Evolutionary conservation across 2,113 vertebrate species (phyloP).

Genomic region (Poeciliopsis prolifica): DNA sequence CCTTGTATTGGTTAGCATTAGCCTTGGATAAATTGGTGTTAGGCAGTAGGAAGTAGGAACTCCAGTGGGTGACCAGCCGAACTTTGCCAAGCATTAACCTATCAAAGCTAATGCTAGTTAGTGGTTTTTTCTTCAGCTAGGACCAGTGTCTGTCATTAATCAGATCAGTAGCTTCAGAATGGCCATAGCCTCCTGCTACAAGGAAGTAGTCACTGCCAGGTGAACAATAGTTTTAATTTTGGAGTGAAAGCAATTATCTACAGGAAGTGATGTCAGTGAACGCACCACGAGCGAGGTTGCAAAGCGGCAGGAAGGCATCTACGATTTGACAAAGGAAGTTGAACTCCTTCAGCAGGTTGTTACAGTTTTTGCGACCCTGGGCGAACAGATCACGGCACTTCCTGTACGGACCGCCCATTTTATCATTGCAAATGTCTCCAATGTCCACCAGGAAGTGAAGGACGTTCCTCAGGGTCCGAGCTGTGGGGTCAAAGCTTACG

Average conservation of each 20-base stretch:
- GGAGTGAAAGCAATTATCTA: neutral
- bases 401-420: slow-evolving; percentile 80
- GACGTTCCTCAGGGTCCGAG: slow-evolving; percentile 80
- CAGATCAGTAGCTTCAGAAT: too few species aligned
- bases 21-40: too few species aligned
- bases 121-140: too few species aligned
- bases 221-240: too few species aligned
- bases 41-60: too few species aligned
- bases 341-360: slow-evolving; percentile 65
- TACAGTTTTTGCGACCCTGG: slow-evolving; percentile 75
- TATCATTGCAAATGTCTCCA: slow-evolving; percentile 80
- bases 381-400: slow-evolving; percentile 82
- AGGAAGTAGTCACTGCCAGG: too few species aligned
- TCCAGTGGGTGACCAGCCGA: too few species aligned
- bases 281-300: slow-evolving; percentile 75
- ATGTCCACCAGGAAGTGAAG: slow-evolving; percentile 83
- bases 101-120: too few species aligned
- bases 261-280: neutral
- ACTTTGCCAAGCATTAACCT: too few species aligned
- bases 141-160: too few species aligned
- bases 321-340: slow-evolving; percentile 83
- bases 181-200: too few species aligned
- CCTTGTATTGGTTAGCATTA: too few species aligned
- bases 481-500: slow-evolving; percentile 70
- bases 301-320: slow-evolving; percentile 80